phyloP scores from a whole-genome alignment of 2,113 vertebrate genomes.

The Anolis sagrei region DNA sequence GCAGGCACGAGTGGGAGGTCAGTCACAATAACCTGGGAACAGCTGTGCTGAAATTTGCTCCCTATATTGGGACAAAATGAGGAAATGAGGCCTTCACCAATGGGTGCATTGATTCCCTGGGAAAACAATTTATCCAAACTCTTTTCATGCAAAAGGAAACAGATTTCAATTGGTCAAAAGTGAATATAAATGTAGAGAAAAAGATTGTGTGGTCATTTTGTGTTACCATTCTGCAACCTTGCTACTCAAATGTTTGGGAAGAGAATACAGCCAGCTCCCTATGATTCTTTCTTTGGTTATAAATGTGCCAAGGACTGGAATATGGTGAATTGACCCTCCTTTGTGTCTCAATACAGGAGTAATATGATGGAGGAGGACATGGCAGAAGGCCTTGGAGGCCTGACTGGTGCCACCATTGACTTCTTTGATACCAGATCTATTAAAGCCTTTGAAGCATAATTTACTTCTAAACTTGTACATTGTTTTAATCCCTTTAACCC shows the following conservation, averaged over 20 bases:
- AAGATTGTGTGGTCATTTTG: neutral
- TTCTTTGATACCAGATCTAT: too few species aligned
- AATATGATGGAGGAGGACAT: too few species aligned
- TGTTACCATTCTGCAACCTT: neutral
- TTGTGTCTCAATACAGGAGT: too few species aligned
- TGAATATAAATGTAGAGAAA: neutral
- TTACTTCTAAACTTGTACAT: too few species aligned
- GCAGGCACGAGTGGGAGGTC: constrained; percentile 26
- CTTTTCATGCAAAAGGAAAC: neutral
- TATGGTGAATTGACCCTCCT: too few species aligned
- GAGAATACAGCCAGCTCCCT: too few species aligned
- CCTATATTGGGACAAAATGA: neutral
- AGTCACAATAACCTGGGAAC: constrained; percentile 10
- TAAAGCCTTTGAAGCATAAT: too few species aligned
- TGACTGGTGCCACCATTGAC: too few species aligned
- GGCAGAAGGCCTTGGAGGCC: too few species aligned
- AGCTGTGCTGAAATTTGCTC: constrained; percentile 13
- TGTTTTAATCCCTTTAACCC: too few species aligned
- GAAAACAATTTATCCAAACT: neutral
- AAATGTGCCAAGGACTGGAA: too few species aligned
- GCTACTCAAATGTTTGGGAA: neutral
- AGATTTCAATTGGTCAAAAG: neutral
- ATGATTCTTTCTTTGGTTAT: too few species aligned
- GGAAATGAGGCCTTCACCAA: neutral
- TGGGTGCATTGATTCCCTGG: neutral